Percentiles rank a stretch among this genome's conserved stretches.
These are phyloP conservation scores for Charaxes varanes DNA, from an alignment of 1,140 invertebrate genomes.

Conservation along the genomic window DNA sequence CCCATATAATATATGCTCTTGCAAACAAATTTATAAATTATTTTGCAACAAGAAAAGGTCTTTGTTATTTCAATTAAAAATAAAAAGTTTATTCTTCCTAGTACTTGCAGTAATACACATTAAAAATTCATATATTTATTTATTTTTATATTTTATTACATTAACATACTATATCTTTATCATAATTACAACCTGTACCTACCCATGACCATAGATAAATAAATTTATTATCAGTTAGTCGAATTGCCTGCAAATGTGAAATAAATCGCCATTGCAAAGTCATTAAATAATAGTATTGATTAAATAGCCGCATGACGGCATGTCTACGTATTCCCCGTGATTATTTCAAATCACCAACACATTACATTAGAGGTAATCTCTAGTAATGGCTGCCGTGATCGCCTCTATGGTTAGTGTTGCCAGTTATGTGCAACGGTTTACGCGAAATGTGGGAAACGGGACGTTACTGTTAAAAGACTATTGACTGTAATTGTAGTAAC, in stretches of 20 bases:
- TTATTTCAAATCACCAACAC: conserved; percentile 69
- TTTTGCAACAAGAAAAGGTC: no score
- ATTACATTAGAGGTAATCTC: conserved; percentile 69
- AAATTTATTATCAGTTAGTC: no score
- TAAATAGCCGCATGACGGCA: conserved; percentile 43
- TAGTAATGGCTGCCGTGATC: conserved; percentile 54
- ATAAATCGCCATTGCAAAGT: conserved; percentile 14
- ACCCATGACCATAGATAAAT: not conserved
- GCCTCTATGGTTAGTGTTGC: conserved; percentile 44
- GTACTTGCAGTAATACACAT: no score
- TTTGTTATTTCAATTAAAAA: no score
- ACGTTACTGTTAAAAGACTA: conserved; percentile 23
- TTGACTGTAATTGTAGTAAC: conserved; percentile 7
- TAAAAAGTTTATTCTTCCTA: no score
- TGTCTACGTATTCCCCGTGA: conserved; percentile 56
- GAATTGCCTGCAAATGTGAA: no score
- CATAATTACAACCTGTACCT: no score
- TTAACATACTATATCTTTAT: no score
- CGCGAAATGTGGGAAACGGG: conserved; percentile 41
- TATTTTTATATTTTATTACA: no score
- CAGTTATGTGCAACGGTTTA: conserved; percentile 31
- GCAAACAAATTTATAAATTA: no score
- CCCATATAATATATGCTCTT: no score
- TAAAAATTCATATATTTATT: no score
- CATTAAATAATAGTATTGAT: conserved; percentile 42